Evolutionary conservation across 2,113 vertebrate genomes (phyloP).

Genomic region (Uropsilus gracilis): DNA sequence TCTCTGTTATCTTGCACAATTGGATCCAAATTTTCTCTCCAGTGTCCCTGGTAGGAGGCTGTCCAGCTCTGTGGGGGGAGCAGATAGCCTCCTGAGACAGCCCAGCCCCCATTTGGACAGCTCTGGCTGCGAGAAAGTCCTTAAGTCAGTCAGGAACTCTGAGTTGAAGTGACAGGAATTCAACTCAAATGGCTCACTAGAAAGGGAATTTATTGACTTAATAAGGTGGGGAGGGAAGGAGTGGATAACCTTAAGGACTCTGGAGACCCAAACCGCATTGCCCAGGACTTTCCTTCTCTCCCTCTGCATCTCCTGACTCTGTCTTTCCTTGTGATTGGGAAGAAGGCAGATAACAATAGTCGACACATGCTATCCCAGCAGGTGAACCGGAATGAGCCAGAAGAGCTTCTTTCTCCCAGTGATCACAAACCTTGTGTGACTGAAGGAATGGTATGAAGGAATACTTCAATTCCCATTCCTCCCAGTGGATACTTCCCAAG

Average conservation of each 20-base stretch:
- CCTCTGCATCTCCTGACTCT: background rate
- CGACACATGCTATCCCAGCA: background rate
- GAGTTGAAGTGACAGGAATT: constrained; percentile 62
- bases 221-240: constrained; percentile 35
- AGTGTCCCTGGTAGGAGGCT: constrained; percentile 18
- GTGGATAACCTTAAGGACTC: constrained; percentile 26
- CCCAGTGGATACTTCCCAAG: too few species aligned
- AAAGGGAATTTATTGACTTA: constrained; percentile 40
- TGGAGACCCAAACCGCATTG: background rate
- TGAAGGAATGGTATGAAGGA: too few species aligned
- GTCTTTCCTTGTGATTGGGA: background rate
- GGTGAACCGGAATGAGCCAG: background rate
- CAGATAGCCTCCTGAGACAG: background rate
- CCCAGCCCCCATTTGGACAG: constrained; percentile 13
- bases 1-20: constrained; percentile 37
- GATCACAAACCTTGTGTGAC: background rate
- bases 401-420: background rate
- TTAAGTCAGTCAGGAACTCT: constrained; percentile 9
- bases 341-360: background rate
- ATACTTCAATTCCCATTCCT: too few species aligned
- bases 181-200: constrained; percentile 34
- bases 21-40: constrained; percentile 28
- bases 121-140: constrained; percentile 46
- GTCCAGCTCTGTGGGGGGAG: constrained; percentile 12
- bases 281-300: background rate